These are phyloP conservation scores for Diploptera punctata DNA, from an alignment of 2,888 invertebrate genomes.

Conservation along the genomic window DNA sequence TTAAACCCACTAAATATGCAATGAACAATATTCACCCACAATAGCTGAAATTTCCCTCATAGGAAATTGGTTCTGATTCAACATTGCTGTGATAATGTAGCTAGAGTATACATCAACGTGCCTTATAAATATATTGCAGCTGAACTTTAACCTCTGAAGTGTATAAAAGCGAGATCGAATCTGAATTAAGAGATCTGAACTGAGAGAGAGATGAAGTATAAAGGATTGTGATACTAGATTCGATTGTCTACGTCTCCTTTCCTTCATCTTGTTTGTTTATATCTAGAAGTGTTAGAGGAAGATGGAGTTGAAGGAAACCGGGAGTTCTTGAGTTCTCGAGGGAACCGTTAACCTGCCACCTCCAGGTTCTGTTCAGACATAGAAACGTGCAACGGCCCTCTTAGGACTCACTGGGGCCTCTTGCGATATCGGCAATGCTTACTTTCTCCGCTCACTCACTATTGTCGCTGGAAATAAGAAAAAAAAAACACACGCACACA, in stretches of 20 bases:
- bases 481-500: background rate
- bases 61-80: too few relatives aligned
- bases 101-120: too few relatives aligned
- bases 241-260: background rate
- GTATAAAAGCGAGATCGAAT: too few relatives aligned
- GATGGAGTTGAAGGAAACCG: background rate
- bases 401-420: conserved; percentile 45
- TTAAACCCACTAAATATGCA: too few relatives aligned
- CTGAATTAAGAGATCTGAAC: too few relatives aligned
- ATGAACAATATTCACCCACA: too few relatives aligned
- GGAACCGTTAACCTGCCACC: conserved; percentile 37
- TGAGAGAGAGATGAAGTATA: too few relatives aligned
- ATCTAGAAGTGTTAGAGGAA: background rate
- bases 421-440: conserved; percentile 24
- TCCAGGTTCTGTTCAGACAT: conserved; percentile 46
- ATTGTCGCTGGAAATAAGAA: conserved; percentile 23
- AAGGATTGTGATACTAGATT: background rate
- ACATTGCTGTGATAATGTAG: too few relatives aligned
- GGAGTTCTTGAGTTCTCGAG: conserved; percentile 9
- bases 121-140: too few relatives aligned
- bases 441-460: background rate
- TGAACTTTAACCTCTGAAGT: too few relatives aligned
- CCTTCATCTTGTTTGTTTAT: conserved; percentile 17
- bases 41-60: too few relatives aligned
- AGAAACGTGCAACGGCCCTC: conserved; percentile 55